Evolutionary conservation across 2,113 vertebrate species (phyloP).

Genomic region (Seriola dumerili): DNA sequence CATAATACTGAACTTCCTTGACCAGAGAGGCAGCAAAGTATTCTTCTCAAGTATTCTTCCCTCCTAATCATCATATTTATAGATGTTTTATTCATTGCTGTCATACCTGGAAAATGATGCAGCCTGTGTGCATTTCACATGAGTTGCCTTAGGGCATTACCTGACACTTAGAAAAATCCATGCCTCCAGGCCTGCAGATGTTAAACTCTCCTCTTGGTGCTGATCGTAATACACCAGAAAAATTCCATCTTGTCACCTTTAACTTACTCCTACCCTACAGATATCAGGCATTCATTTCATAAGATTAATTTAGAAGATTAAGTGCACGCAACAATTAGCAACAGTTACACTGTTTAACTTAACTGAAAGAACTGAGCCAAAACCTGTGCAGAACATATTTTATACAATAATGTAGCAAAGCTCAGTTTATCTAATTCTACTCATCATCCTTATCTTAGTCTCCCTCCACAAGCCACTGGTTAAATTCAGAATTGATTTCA

Average conservation of each 20-base stretch:
- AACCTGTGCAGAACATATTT: background rate
- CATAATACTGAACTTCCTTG: slow-evolving; percentile 9
- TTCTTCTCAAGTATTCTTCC: slow-evolving; percentile 35
- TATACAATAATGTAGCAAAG: background rate
- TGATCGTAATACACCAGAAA: background rate
- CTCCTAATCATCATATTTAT: slow-evolving; percentile 67
- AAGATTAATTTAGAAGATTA: background rate
- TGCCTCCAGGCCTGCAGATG: slow-evolving; percentile 37
- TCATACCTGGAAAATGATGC: slow-evolving; percentile 59
- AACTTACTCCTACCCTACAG: background rate
- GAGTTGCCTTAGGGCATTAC: slow-evolving; percentile 50
- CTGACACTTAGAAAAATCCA: slow-evolving; percentile 43
- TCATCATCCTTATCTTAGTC: background rate
- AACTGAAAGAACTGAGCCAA: too few species aligned
- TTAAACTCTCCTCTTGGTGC: slow-evolving; percentile 17
- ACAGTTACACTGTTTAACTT: background rate
- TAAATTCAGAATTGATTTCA: background rate
- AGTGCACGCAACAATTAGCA: background rate
- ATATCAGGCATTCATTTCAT: background rate
- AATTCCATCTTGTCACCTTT: background rate
- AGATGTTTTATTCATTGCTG: slow-evolving; percentile 73
- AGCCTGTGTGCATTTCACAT: slow-evolving; percentile 65
- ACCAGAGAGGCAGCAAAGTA: slow-evolving; percentile 37
- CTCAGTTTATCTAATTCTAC: background rate
- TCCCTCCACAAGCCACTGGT: background rate